phyloP scores from a whole-genome alignment of 2,888 invertebrate genomes.

The Desoria tigrina region DNA sequence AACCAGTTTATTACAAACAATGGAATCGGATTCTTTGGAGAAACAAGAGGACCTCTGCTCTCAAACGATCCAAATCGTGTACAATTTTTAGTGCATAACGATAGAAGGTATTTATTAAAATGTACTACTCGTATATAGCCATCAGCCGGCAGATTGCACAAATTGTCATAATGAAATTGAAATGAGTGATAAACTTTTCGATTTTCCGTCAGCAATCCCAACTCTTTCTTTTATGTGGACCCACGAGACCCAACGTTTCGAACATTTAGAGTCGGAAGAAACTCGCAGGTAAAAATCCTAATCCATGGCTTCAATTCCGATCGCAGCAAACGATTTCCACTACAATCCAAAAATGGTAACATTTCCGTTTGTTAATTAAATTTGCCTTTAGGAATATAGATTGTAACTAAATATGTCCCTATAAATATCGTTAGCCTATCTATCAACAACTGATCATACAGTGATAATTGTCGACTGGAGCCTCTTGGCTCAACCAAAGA shows the following conservation, averaged over 20 bases:
- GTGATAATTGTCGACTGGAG: constrained; percentile 38
- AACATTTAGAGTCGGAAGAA: neutral
- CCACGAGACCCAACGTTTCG: too few relatives aligned
- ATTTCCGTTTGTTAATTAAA: neutral
- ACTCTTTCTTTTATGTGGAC: too few relatives aligned
- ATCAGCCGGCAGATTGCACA: too few relatives aligned
- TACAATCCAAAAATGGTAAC: constrained; percentile 34
- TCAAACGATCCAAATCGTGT: constrained; percentile 25
- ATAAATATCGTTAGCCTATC: constrained; percentile 23
- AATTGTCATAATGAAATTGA: too few relatives aligned
- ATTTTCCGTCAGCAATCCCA: constrained; percentile 14
- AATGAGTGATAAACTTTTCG: constrained; percentile 8
- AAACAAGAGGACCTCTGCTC: constrained; percentile 9
- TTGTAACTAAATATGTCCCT: neutral
- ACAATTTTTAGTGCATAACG: constrained; percentile 26
- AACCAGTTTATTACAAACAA: neutral
- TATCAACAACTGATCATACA: constrained; percentile 24
- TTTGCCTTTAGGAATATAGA: neutral
- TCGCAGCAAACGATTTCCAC: constrained; percentile 18
- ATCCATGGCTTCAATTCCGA: constrained; percentile 41
- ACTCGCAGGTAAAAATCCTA: constrained; percentile 31
- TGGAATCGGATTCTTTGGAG: too few relatives aligned
- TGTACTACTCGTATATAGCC: too few relatives aligned
- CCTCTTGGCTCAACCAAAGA: constrained; percentile 23
- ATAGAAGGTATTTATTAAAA: constrained; percentile 29